These are phyloP conservation scores for Turritopsis rubra DNA, from an alignment of 30 jellyfish, hydroid and myxozoan genomes.

Conservation along the genomic window DNA sequence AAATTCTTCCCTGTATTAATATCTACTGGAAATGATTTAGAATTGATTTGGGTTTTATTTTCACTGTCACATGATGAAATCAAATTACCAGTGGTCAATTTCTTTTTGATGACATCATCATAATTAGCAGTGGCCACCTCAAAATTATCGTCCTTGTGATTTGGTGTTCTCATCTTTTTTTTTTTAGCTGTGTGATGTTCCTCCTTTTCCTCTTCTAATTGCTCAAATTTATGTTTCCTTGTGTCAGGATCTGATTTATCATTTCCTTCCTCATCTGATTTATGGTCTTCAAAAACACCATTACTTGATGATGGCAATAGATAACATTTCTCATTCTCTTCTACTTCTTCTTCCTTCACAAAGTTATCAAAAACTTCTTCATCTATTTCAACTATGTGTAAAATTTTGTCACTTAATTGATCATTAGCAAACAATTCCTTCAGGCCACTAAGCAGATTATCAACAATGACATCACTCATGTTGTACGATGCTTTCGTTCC, in stretches of 20 bases:
- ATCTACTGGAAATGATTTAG: too few relatives aligned
- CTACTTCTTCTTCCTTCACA: neutral
- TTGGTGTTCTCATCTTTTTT: neutral
- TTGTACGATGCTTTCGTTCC: too few relatives aligned
- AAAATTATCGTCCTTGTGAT: too few relatives aligned
- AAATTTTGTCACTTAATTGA: neutral
- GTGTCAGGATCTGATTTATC: too few relatives aligned
- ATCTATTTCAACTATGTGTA: constrained; percentile 5
- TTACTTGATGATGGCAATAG: neutral
- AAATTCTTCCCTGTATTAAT: too few relatives aligned
- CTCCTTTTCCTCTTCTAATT: neutral
- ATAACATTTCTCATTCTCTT: neutral
- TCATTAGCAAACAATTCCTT: neutral
- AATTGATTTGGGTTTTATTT: too few relatives aligned
- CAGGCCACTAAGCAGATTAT: neutral
- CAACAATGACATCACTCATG: neutral
- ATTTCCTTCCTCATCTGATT: neutral
- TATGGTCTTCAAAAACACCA: neutral
- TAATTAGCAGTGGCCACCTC: neutral
- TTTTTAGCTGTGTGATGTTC: neutral
- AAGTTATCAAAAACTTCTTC: neutral
- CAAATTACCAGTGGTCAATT: too few relatives aligned
- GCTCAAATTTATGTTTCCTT: neutral
- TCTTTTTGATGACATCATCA: too few relatives aligned
- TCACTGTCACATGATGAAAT: too few relatives aligned